Base-by-base conservation (phyloP, 2,888 invertebrate species). In the Polyommatus iphigenia region DNA sequence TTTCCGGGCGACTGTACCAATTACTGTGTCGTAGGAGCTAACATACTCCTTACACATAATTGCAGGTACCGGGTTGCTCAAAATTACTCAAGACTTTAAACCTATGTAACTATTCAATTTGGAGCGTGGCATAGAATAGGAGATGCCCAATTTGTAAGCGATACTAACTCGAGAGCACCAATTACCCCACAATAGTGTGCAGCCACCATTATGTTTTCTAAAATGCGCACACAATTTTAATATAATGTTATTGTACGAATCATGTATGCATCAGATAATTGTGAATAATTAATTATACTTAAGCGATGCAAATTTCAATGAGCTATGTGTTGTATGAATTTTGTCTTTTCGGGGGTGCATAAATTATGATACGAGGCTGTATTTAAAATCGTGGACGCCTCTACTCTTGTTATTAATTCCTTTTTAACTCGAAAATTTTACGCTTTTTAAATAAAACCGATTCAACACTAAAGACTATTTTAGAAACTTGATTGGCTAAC, bases 101-200 rank as follows among this genome's bases (percentile, higher is more conserved):
- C 73, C 76, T 77, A 80, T 80, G 80, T 76, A 82, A 82, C 80
- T 80, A 81, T 80, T 80, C 81, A 77, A 79, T 80, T 78, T 80
- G 81, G 79, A 82, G 77, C 79, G 79, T 76, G 79, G 80, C 80
- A 83, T 80, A 81, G 81, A 82, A 83, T 83, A 72, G 80, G 79
- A 82, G 81, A 81, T 80, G 81, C 80, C 80, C 81, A 84, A 83
- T 83, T 84, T 82, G 80, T 80, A 78, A 77, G 41, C 76, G 71
- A 79, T 77, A 76, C 59, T 59, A 76, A 76, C 62, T 76, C 62
- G 59, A 76, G 62, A 67, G 54, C 46, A 20, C 75, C 62, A 76
- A 76, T 76, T 76, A 76, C 59, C 36, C 59, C 41, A 62, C 76
- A 59, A 59, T 24, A 76, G 59, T 62, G 76, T 76, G 76, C 20